Conservation (phyloP, 1,140 invertebrate species). For the Solenopsis invicta region DNA sequence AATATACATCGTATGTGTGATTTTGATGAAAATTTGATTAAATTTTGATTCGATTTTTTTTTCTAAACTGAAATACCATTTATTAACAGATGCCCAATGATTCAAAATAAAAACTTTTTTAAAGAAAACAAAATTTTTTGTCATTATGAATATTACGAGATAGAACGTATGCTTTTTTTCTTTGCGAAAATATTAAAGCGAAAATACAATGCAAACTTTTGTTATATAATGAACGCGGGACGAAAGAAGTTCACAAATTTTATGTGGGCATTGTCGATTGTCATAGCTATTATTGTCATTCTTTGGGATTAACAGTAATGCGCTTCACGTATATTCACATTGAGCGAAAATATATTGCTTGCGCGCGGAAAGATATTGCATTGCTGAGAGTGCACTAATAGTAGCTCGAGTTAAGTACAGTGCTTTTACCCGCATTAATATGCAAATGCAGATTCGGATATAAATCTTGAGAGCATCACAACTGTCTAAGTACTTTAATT, state of each 20-base stretch:
- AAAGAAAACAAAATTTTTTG: neutral
- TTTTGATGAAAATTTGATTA: neutral
- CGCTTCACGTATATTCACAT: slow-evolving; percentile 14
- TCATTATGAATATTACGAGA: neutral
- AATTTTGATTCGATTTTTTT: neutral
- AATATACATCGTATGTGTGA: neutral
- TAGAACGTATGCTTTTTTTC: neutral
- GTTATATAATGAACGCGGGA: neutral
- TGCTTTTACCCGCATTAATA: slow-evolving; percentile 58
- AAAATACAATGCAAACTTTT: neutral
- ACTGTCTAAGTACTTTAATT: slow-evolving; percentile 60
- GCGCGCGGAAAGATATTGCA: slow-evolving; percentile 45
- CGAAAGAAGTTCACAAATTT: neutral
- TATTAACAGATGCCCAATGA: neutral
- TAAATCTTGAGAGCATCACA: slow-evolving; percentile 56
- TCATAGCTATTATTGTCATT: neutral
- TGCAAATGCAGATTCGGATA: slow-evolving; percentile 56
- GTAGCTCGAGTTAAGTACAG: slow-evolving; percentile 56
- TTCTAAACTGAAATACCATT: neutral
- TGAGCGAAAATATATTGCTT: slow-evolving; percentile 41
- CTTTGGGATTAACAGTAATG: slow-evolving; percentile 7
- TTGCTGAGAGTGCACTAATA: slow-evolving; percentile 61
- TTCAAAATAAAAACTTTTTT: neutral
- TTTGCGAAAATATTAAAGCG: neutral
- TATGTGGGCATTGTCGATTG: neutral